Evolutionary conservation across 1,140 invertebrate genomes (phyloP), one percentile per base, ranked within the genome.

Genomic region (Diorhabda sublineata): DNA sequence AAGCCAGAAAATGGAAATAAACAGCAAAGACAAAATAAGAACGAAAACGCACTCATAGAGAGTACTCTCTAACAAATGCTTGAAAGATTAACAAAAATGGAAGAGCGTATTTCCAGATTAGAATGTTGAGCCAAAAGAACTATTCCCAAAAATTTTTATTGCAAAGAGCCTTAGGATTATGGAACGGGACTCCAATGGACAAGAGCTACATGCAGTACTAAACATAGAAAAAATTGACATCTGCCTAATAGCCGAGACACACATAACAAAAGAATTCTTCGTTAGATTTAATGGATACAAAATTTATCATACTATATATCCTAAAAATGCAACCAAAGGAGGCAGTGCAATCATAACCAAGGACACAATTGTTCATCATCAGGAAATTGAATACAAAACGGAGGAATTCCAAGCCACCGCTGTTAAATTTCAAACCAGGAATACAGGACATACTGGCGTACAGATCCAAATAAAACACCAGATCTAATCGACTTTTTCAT

Each of bases 181-280:
- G 73, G 72, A 77, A 77, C 58, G 71, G 66, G 76, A 77, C 58
- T 69, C 64, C 6, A 78, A 76, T 58, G 69, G 74, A 9, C 68
- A 73, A 44, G 69, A 76, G 72, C 45, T 75, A 61, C 68, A 73
- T 71, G 61, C 66, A 57, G 74, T 76, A 59, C 67, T 76, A 8
- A 59, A 70, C 8, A 47, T 56, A 5, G 69, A 74, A 52, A 73
- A 76, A 64, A 75, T 77, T n/a, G 73, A 77, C 61, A 71, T 76
- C 3, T 69, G 56, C 52, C 67, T 71, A 44, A 69, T 71, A 6
- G 57, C 64, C 3, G 70, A 71, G 42, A 71, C 67, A 11, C 74
- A 78, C 43, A 74, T 74, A 45, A 76, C 77, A 0, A 26, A 8
- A 2, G 61, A 68, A 58, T 65, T 4, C 0, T 71, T 47, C 60